Evolutionary conservation across 1,140 invertebrate species (phyloP).

Genomic region (Listronotus oregonensis): DNA sequence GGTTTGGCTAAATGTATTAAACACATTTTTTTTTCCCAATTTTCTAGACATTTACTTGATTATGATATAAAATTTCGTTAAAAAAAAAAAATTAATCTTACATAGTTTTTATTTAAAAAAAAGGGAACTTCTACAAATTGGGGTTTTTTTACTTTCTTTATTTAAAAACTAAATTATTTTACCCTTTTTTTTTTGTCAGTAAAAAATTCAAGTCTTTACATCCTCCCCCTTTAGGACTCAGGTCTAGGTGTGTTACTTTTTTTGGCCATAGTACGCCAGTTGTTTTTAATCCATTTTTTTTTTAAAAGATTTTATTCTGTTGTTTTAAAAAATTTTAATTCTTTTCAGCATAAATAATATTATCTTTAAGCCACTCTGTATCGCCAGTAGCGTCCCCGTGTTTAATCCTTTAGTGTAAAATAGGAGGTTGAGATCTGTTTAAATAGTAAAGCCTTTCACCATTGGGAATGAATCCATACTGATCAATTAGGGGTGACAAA

Average conservation of each 20-base stretch:
- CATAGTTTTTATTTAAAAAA: too few species aligned
- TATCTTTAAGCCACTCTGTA: conserved; percentile 64
- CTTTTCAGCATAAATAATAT: conserved; percentile 69
- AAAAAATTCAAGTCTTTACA: conserved; percentile 54
- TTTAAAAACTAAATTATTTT: conserved; percentile 14
- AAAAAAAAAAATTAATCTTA: too few species aligned
- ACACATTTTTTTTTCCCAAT: too few species aligned
- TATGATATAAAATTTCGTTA: too few species aligned
- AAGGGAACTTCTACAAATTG: too few species aligned
- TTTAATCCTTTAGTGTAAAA: conserved; percentile 81
- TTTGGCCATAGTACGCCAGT: conserved; percentile 64
- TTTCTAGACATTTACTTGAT: too few species aligned
- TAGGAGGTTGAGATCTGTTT: conserved; percentile 84
- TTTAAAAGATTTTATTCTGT: conserved; percentile 61
- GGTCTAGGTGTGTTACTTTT: conserved; percentile 74
- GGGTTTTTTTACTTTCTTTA: too few species aligned
- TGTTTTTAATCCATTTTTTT: conserved; percentile 63
- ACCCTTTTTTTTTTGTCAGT: conserved; percentile 56
- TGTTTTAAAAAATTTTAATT: conserved; percentile 69
- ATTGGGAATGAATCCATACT: conserved; percentile 66
- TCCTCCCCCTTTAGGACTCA: conserved; percentile 76
- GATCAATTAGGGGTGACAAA: conserved; percentile 68
- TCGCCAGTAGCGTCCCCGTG: conserved; percentile 71
- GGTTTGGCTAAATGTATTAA: too few species aligned
- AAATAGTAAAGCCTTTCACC: conserved; percentile 77